Evolutionary conservation across 2,797 vertebrate species (phyloP).

Genomic region (Botia kubotai): DNA sequence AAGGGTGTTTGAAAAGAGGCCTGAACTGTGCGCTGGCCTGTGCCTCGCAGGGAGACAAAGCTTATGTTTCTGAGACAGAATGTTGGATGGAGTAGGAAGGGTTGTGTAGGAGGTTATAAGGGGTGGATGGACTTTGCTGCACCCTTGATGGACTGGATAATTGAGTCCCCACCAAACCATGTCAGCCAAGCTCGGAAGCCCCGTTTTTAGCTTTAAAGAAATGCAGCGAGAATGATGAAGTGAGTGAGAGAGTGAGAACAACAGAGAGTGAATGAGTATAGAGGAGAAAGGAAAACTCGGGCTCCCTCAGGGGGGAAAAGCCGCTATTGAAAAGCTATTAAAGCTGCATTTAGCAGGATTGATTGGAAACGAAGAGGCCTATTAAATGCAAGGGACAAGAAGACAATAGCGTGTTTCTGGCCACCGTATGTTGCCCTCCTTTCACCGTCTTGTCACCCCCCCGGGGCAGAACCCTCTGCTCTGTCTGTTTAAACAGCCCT

Average conservation of each 20-base stretch:
- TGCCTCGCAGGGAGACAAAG: conserved; percentile 48
- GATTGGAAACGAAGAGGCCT: conserved; percentile 87
- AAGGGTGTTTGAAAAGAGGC: conserved; percentile 51
- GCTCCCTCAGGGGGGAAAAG: conserved; percentile 77
- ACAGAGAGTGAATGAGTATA: conserved; percentile 62
- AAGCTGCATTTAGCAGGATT: conserved; percentile 87
- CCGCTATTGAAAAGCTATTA: conserved; percentile 87
- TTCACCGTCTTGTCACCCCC: conserved; percentile 70
- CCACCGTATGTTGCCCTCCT: conserved; percentile 83
- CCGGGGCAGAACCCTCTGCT: conserved; percentile 58
- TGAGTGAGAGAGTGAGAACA: conserved; percentile 56
- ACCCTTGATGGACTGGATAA: conserved; percentile 81
- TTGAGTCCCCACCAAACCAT: conserved; percentile 82
- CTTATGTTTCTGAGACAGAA: conserved; percentile 38
- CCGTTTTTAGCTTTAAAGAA: conserved; percentile 64
- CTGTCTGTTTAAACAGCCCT: conserved; percentile 83
- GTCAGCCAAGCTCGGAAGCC: conserved; percentile 74
- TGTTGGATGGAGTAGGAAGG: conserved; percentile 9
- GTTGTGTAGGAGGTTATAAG: conserved; percentile 57
- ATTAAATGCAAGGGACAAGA: conserved; percentile 83
- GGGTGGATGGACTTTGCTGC: conserved; percentile 58
- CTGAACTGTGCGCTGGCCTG: conserved; percentile 50
- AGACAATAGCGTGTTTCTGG: conserved; percentile 83
- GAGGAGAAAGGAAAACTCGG: conserved; percentile 75
- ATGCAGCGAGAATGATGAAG: conserved; percentile 62